phyloP scores from a whole-genome alignment of 2,113 vertebrate species.

The Cynoglossus semilaevis region DNA sequence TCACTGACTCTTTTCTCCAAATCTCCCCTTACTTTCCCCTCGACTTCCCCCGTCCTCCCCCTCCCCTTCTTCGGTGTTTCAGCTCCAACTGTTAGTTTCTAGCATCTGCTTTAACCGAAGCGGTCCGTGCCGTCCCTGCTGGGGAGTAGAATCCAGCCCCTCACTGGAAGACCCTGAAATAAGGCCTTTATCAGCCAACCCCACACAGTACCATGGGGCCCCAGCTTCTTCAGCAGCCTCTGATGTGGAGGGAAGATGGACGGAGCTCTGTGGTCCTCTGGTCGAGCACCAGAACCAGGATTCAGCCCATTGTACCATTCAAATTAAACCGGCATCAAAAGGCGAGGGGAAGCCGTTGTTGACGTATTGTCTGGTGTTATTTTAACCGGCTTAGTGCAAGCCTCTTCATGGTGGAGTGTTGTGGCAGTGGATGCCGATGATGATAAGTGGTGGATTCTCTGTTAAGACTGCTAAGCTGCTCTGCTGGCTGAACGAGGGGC shows the following conservation, averaged over 20 bases:
- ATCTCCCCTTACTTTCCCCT: slow-evolving; percentile 52
- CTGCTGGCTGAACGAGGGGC: slow-evolving; percentile 66
- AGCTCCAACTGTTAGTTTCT: slow-evolving; percentile 58
- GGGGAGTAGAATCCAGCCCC: slow-evolving; percentile 71
- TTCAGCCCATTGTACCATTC: slow-evolving; percentile 75
- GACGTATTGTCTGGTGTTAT: slow-evolving; percentile 75
- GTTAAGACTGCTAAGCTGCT: slow-evolving; percentile 76
- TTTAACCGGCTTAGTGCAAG: slow-evolving; percentile 77
- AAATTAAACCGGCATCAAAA: slow-evolving; percentile 79
- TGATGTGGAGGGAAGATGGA: slow-evolving; percentile 79
- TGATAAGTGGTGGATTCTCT: slow-evolving; percentile 76
- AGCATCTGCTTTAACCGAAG: slow-evolving; percentile 64
- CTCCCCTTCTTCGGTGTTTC: slow-evolving; percentile 44
- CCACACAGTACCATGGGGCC: slow-evolving; percentile 77
- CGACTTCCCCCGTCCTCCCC: slow-evolving; percentile 44
- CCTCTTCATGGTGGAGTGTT: slow-evolving; percentile 77
- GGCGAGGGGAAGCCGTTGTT: slow-evolving; percentile 74
- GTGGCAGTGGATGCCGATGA: slow-evolving; percentile 72
- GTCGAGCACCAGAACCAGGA: slow-evolving; percentile 77
- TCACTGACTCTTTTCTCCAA: slow-evolving; percentile 22
- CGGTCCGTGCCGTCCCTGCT: slow-evolving; percentile 64
- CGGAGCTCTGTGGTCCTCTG: slow-evolving; percentile 73
- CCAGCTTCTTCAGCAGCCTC: slow-evolving; percentile 69
- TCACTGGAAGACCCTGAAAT: slow-evolving; percentile 76
- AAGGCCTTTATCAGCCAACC: slow-evolving; percentile 79